Evolutionary conservation across 1,140 invertebrate species (phyloP), one percentile per base, ranked within the genome.

Genomic region (Drosophila lacertosa): DNA sequence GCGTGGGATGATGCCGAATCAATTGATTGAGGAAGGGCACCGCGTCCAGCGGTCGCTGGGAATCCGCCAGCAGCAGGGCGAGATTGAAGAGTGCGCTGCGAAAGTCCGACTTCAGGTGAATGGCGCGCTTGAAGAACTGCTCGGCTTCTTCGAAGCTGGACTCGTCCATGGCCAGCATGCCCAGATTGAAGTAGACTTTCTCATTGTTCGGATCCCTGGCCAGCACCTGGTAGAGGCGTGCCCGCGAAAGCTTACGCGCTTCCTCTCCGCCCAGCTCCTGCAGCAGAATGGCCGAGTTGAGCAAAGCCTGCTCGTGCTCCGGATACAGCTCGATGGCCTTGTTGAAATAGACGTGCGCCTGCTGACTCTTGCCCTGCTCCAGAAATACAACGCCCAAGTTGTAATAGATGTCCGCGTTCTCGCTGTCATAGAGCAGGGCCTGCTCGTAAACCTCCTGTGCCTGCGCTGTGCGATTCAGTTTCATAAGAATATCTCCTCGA

Each of bases 371-470:
- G 20, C 97, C 96, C 92, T 97, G 96, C 89, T 99, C 98, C 71
- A 99, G 92, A 70, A 97, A 95, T 0, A 99, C 98, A 26, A 99
- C 98, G 20, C 98, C 98, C 66, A 99, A 96, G 92, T 99, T 99
- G 89, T 99, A 99, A 92, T 99, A 98, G 80, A 99, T 98, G 91
- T 99, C 98, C 2, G 98, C 97, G 93, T 99, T 99, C 77, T 95
- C 96, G 82, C 95, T 97, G 90, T 99, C 98, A 92, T 98, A 98
- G 73, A 97, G 94, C 16, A 99, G 92, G 0, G 98, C 98, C 90
- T 96, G 94, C 90, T 98, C 97, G 89, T 99, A 99, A 18, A 98
- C 97, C 90, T 98, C 96, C 91, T 98, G 96, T 0, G 98, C 98
- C 92, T 99, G 98, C 86, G 97, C 96, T 3, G 97, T 98, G 67